Evolutionary conservation across 2,888 invertebrate species (phyloP).

Genomic region (Chloroclysta siterata): DNA sequence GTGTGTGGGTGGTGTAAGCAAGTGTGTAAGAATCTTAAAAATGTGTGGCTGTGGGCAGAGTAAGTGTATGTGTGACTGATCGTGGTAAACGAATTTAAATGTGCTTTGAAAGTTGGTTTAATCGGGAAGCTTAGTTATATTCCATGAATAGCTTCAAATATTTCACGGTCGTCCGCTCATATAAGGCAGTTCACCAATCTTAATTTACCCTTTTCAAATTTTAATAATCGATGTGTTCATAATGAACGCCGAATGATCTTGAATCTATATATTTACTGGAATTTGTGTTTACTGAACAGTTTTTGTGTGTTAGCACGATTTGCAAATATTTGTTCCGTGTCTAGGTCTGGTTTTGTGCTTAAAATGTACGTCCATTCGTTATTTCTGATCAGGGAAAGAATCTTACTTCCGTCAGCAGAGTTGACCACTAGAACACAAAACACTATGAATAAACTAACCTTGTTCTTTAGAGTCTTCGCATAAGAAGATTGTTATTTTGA

Average conservation of each 20-base stretch:
- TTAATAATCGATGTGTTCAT: neutral
- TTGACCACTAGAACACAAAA: no score
- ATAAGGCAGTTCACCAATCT: neutral
- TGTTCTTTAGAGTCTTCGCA: no score
- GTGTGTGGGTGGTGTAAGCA: no score
- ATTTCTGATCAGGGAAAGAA: neutral
- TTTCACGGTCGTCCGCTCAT: neutral
- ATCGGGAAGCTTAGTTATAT: no score
- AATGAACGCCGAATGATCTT: neutral
- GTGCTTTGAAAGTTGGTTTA: no score
- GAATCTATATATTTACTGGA: neutral
- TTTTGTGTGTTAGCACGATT: neutral
- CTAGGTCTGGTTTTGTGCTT: neutral
- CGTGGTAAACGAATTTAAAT: no score
- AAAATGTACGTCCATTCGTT: neutral
- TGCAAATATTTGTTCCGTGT: neutral
- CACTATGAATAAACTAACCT: no score
- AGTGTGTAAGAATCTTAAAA: no score
- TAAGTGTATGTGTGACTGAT: no score
- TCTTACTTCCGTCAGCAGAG: no score
- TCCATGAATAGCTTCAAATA: neutral
- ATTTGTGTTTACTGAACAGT: conserved; percentile 1
- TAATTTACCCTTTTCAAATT: neutral
- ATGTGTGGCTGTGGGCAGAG: no score
- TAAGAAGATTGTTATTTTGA: no score